Evolutionary conservation across 2,888 invertebrate species (phyloP), one percentile per base, ranked within the genome.

Genomic region (Noctua janthina): DNA sequence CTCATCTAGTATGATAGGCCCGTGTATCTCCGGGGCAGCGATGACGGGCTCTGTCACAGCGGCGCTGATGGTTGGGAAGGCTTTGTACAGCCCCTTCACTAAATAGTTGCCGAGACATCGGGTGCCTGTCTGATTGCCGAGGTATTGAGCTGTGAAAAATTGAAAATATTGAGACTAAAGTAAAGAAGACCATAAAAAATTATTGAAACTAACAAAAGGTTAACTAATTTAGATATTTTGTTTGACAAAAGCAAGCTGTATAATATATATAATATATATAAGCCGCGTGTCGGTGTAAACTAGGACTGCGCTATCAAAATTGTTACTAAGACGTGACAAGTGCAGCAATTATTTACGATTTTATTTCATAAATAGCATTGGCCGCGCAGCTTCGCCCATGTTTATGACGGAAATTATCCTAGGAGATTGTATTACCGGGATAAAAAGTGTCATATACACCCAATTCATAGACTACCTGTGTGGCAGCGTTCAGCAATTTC

Each of bases 91-190:
- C 0, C 98, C 98, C 95, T 99, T 99, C 0, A 99, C 98, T 64
- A 98, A 96, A 92, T 99, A 99, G 95, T 99, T 99, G 6, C 99
- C 99, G 20, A 99, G 97, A 91, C 99, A 99, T 23, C 99, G 96
- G 0, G 99, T 99, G 90, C 98, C 98, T 66, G 98, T 97, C 93
- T 98, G 98, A 92, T 98, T 98, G 69, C 98, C 98, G 29, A 99
- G 95, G 91, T 97, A 97, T 83, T 98, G 97, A 62, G 97, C 98
- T 98, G 79, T 20, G 54, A 8, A 54, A 20, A 17, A 11, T 23
- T 1, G 3, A n/a, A 39, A 69, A 64, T 56, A 23, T 56, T 23
- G 10, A 11, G 56, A 10, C 23, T 56, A 1, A 56, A 23, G n/a
- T n/a, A n/a, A 59, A 56, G 56, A 56, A 56, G 3, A n/a, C n/a